phyloP scores from a whole-genome alignment of 2,113 vertebrate species.

The Gallinago media region DNA sequence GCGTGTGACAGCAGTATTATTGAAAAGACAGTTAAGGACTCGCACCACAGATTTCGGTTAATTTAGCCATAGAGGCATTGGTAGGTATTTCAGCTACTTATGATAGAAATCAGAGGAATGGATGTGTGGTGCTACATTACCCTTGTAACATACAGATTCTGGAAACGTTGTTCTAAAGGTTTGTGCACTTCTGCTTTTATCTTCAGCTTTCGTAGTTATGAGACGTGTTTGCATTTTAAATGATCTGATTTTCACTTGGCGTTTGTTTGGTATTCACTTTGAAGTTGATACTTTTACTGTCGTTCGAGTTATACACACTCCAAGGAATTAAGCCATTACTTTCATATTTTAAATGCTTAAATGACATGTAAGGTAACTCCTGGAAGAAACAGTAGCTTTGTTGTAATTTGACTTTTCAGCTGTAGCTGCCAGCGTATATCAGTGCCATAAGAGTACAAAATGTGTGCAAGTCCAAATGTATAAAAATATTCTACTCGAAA shows the following conservation, averaged over 20 bases:
- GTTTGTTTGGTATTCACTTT: constrained; percentile 7
- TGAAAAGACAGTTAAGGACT: background rate
- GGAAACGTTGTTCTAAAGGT: background rate
- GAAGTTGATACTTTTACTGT: background rate
- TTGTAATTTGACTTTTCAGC: constrained; percentile 43
- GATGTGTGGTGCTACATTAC: background rate
- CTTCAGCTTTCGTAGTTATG: background rate
- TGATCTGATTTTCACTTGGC: background rate
- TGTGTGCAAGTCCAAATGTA: background rate
- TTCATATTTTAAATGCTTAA: constrained; percentile 41
- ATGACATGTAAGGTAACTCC: constrained; percentile 10
- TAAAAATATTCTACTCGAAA: background rate
- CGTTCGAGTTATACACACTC: background rate
- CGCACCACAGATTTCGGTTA: background rate
- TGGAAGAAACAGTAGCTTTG: constrained; percentile 18
- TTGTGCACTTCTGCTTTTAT: background rate
- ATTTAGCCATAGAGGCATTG: background rate
- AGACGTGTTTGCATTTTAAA: constrained; percentile 30
- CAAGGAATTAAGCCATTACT: constrained; percentile 6
- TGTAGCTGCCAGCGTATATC: background rate
- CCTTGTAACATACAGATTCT: background rate
- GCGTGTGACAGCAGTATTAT: background rate
- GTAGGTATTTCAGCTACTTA: background rate
- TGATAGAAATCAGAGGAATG: background rate
- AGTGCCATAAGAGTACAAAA: background rate